Evolutionary conservation across 2,888 invertebrate genomes (phyloP), one percentile per base, ranked within the genome.

Genomic region (Kryphioiulus occultus): DNA sequence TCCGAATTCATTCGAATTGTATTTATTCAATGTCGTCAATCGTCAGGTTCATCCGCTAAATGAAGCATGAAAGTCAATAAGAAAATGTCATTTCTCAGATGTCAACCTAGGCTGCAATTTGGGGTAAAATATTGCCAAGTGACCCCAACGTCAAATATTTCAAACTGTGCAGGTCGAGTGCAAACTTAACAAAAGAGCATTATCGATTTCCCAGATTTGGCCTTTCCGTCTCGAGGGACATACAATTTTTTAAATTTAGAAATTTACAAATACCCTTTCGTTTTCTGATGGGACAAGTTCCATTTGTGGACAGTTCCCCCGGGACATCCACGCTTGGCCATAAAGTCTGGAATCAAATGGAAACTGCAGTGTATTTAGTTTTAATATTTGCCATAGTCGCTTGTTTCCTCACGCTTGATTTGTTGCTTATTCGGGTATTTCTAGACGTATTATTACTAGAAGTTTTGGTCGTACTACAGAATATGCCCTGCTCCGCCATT

Each of bases 171-270:
- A 53, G 53, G 53, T 68, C 68, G 68, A 68, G 68, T 22, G 68
- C 26, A 68, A 68, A 68, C 26, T 68, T 68, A 68, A 68, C 68
- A 68, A 68, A 68, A 26, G 22, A 10, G 10, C 12, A 7, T 84
- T 85, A 85, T 85, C 85, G 44, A 42, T 85, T 85, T 85, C 35
- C n/a, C 15, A 3, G 35, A 42, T 35, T 85, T 12, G 85, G n/a
- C n/a, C 12, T 12, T 35, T 44, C n/a, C 39, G 32, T 10, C 15
- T 85, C 44, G 35, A 22, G 32, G n/a, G 2, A 26, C 7, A 26
- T 68, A 12, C n/a, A 1, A 26, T 1, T 26, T 68, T 68, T 68
- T 53, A 17, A 3, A 5, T 39, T 53, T n/a, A 26, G 0, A 0
- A 68, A 68, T 12, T 68, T 26, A 68, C 4, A 22, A 68, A 39